Evolutionary conservation across 2,888 invertebrate species (phyloP).

Genomic region (Pristionchus entomophagus): DNA sequence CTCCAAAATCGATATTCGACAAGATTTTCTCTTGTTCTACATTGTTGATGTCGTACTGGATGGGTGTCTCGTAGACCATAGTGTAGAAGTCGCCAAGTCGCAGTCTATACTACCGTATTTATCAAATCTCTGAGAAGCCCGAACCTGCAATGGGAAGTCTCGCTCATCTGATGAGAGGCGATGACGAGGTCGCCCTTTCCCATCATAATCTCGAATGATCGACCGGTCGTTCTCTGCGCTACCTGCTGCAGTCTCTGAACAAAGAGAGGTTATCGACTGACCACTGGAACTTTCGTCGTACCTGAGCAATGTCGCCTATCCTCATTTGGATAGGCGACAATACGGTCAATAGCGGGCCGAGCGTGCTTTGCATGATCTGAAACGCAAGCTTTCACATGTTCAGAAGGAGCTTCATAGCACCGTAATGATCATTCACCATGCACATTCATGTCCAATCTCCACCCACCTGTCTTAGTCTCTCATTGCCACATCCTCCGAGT

Average conservation of each 20-base stretch:
- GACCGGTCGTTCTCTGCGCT: not conserved
- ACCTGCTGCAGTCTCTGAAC: conserved; percentile 34
- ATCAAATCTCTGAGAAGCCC: not conserved
- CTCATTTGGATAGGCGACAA: too few species aligned
- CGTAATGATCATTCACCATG: too few species aligned
- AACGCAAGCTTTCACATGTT: too few species aligned
- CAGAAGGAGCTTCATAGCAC: too few species aligned
- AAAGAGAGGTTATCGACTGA: too few species aligned
- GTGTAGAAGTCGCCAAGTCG: conserved; percentile 17
- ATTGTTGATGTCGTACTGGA: conserved; percentile 34
- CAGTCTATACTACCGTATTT: not conserved
- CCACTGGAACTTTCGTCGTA: too few species aligned
- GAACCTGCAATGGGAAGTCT: conserved; percentile 42
- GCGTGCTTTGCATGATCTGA: not conserved
- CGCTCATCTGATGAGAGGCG: conserved; percentile 34
- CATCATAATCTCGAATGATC: conserved; percentile 27
- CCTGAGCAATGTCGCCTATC: conserved; percentile 36
- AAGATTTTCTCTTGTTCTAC: not conserved
- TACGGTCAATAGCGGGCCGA: conserved; percentile 16
- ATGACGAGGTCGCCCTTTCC: conserved; percentile 4
- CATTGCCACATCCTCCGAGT: conserved; percentile 38
- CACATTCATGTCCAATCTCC: not conserved
- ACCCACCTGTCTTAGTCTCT: conserved; percentile 34
- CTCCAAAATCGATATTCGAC: conserved; percentile 42
- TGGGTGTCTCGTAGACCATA: conserved; percentile 24